Evolutionary conservation across 1,140 invertebrate genomes (phyloP), one percentile per base, ranked within the genome.

Genomic region (Zaprionus tsacasi): DNA sequence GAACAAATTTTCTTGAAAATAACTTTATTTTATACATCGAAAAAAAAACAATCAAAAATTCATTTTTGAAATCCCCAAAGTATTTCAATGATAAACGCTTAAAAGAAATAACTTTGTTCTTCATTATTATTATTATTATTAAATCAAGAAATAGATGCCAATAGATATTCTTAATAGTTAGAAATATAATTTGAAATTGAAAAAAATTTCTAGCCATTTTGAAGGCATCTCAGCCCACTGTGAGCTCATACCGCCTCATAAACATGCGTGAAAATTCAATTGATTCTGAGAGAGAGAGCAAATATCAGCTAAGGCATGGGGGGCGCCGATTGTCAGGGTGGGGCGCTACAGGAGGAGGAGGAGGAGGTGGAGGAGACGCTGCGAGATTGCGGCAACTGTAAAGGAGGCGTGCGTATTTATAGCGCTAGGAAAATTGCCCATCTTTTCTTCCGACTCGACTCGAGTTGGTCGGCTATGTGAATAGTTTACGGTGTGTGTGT

Each of bases 191-290:
- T 30, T 3, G 0, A 30, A 30, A 30, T 30, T 30, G 3, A 30
- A 30, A 30, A 30, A 30, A 54, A n/a, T 40, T 40, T n/a, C 5
- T n/a, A n/a, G 11, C n/a, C 40, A 15, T 15, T 15, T 45, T 6
- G 2, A 45, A 45, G 2, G 2, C n/a, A 15, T 50, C 12, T 21
- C 7, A 1, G 17, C 40, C 40, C 3, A 70, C 59, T 70, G 67
- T 75, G 21, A 54, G 45, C 68, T 70, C 43, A 63, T 59, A 38
- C 59, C 59, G 60, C 15, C 35, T 59, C 68, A 87, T 88, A 88
- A 87, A 88, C 80, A 87, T 88, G 79, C 82, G 82, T 86, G 83
- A 88, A 86, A 86, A 83, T 88, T 88, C 83, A 87, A 87, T 87
- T 87, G 83, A 87, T 87, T 87, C 88, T 83, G 63, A 69, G 71